Base-by-base conservation (phyloP, 2,888 invertebrate genomes). In the Ctena decussata region DNA sequence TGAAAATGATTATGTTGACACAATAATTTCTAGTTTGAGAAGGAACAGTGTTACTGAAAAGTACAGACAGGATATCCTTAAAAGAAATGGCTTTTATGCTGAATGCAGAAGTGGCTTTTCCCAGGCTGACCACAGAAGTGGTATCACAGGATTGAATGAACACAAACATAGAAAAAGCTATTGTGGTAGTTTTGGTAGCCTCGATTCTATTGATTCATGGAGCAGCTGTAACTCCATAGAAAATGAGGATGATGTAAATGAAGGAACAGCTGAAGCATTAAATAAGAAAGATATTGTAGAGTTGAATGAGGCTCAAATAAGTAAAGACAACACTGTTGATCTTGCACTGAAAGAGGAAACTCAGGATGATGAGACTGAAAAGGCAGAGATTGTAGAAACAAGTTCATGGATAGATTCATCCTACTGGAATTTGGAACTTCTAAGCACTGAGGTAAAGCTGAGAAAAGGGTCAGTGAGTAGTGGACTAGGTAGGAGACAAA, bases 1-100 rank as follows among this genome's bases (percentile, higher is more conserved):
- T 65, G 65, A 65, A 35, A 65, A 65, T 32, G 65, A 65, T 2
- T 65, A 65, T 65, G 65, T 65, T 65, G 65, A 65, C 32, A 35
- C 65, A 65, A 65, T 65, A 11, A 65, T 65, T 6, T 65, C 65
- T 18, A 65, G 65, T 18, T 32, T 65, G 21, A 65, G 65, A 65
- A 65, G 65, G 21, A 65, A 65, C 35, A 65, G 65, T 65, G 35
- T 65, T 35, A 65, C 65, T 35, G 30, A 65, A 12, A 65, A 65
- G 18, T 65, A 35, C 21, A 65, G 65, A 24, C 8, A 35, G 21
- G 65, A 65, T 15, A 65, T 65, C 11, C 65, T 65, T 2, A 27
- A 18, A 32, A 32, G 65, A 65, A 65, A 65, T 65, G 65, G 65
- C 15, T 65, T 65, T 35, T 35, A 65, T 35, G 30, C 27, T 65